A percentile compares a stretch with the other conserved stretches of the same genome.
Conservation (phyloP, 2,113 vertebrate genomes). For the Pedetes capensis region DNA sequence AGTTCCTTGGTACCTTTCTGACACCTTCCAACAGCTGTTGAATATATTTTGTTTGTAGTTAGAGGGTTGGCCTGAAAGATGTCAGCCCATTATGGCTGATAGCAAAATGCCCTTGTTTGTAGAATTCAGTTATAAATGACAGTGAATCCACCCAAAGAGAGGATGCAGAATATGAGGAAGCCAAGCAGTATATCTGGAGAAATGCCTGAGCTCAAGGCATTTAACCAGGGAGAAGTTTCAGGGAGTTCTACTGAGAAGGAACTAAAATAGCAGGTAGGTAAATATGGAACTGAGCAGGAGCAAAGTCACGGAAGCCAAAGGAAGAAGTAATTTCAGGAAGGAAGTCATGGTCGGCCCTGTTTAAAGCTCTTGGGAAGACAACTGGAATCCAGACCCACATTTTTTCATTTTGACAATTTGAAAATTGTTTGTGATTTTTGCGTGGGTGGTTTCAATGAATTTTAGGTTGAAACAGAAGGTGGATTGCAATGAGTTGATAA, state of each 20-base stretch:
- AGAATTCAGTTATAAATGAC: not conserved
- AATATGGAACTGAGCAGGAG: not conserved
- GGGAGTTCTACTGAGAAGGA: not conserved
- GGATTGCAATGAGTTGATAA: not conserved
- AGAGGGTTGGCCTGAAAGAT: not conserved
- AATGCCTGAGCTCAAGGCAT: not conserved
- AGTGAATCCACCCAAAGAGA: not conserved
- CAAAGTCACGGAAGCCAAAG: not conserved
- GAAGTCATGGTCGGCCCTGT: not conserved
- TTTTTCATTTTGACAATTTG: not conserved
- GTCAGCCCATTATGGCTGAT: not conserved
- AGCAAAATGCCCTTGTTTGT: not conserved
- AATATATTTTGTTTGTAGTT: not conserved
- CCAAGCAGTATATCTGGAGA: not conserved
- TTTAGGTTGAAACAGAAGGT: not conserved
- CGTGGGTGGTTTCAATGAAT: not conserved
- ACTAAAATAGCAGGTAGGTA: not conserved
- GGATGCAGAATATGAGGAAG: not conserved
- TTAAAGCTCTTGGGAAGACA: not conserved
- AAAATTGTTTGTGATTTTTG: not conserved
- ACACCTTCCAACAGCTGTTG: not conserved
- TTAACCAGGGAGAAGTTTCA: not conserved
- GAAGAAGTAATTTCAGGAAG: not conserved
- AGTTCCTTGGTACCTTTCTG: not conserved
- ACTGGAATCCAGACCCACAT: not conserved